phyloP scores from a whole-genome alignment of 2,797 vertebrate species.

The Ctenochaetus hawaiiensis region DNA sequence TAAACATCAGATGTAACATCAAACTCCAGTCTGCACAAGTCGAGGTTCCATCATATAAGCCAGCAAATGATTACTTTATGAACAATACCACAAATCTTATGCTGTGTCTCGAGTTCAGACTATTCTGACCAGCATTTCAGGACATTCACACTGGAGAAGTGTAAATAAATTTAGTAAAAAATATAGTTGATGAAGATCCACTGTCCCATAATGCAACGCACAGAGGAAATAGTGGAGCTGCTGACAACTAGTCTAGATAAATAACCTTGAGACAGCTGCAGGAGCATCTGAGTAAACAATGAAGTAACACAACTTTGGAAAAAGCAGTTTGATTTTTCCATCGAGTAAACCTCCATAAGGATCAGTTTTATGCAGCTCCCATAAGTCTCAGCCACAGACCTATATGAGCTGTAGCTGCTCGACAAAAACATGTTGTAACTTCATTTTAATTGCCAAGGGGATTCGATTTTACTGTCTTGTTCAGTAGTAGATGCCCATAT shows the following conservation, averaged over 20 bases:
- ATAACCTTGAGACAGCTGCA: neutral
- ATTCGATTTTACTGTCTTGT: neutral
- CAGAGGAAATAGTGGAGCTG: neutral
- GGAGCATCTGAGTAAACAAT: conserved; percentile 22
- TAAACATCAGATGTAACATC: conserved; percentile 36
- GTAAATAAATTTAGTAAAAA: neutral
- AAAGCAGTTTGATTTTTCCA: conserved; percentile 5
- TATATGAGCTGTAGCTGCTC: neutral
- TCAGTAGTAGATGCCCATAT: neutral
- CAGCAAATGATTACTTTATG: conserved; percentile 36
- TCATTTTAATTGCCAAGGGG: neutral
- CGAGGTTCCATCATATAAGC: conserved; percentile 31
- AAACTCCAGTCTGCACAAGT: neutral
- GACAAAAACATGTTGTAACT: neutral
- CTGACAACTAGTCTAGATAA: conserved; percentile 1
- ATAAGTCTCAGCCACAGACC: neutral
- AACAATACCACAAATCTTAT: conserved; percentile 6
- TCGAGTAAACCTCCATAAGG: neutral
- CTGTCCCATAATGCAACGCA: conserved; percentile 8
- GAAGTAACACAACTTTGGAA: conserved; percentile 48
- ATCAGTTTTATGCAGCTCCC: neutral
- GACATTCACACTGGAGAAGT: neutral
- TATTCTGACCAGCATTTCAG: neutral
- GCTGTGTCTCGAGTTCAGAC: conserved; percentile 6
- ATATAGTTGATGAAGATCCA: neutral